phyloP scores from a whole-genome alignment of 2,888 invertebrate genomes.

The Catocala fraxini region DNA sequence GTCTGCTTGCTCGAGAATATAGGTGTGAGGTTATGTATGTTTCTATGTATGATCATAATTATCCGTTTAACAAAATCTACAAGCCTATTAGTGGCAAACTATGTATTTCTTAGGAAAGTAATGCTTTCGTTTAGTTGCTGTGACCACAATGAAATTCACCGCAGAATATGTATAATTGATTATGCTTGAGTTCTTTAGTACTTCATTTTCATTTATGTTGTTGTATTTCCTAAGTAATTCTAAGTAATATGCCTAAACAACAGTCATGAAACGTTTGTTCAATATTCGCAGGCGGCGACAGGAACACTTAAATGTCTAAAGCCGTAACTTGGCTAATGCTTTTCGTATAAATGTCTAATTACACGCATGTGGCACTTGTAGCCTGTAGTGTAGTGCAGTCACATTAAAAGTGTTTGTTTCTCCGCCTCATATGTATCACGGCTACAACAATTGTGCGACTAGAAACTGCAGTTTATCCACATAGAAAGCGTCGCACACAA shows the following conservation, averaged over 20 bases:
- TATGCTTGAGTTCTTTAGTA: background rate
- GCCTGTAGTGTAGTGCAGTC: constrained; percentile 14
- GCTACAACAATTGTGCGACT: constrained; percentile 51
- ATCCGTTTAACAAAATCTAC: too few relatives aligned
- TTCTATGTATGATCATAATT: too few relatives aligned
- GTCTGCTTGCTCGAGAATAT: too few relatives aligned
- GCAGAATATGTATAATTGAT: constrained; percentile 3
- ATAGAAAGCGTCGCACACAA: constrained; percentile 63
- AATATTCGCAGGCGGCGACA: constrained; percentile 33
- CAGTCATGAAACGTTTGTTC: constrained; percentile 21
- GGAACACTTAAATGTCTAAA: constrained; percentile 22
- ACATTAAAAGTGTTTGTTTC: constrained; percentile 50
- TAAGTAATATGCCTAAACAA: constrained; percentile 9
- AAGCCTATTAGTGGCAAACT: background rate
- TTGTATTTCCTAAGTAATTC: constrained; percentile 21
- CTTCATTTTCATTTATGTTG: constrained; percentile 23
- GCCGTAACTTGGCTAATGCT: constrained; percentile 12
- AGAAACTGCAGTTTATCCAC: constrained; percentile 70
- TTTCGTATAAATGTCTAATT: constrained; percentile 42
- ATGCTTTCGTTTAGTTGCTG: background rate
- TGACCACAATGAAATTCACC: background rate
- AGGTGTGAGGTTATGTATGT: too few relatives aligned
- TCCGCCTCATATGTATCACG: constrained; percentile 55
- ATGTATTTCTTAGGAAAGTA: background rate
- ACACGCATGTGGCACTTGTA: constrained; percentile 29